Evolutionary conservation across 2,113 vertebrate genomes (phyloP), one percentile per base, ranked within the genome.

Genomic region (Ranitomeya imitator): DNA sequence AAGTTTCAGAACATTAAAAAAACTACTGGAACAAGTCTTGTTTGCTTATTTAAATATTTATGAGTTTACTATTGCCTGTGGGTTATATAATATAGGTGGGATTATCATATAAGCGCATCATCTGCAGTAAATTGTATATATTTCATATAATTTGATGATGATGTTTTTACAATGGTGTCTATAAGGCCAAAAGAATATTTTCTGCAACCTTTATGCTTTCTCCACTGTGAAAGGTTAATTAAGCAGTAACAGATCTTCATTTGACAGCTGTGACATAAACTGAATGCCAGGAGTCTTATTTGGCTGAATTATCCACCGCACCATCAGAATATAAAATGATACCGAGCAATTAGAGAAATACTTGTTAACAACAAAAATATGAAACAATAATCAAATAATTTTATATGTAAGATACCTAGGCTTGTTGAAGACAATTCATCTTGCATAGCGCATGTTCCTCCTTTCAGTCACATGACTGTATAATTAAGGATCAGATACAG

Each of bases 191-290:
- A 31, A 31, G 4, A 71, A 12, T 31, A 31, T 71, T 71, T 71
- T 5, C 69, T 71, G 26, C 12, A 71, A 71, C 69, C 69, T 71
- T 71, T 71, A 71, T 26, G 31, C 69, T 71, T 71, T 31, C 69
- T 37, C 26, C 69, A 31, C 69, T 71, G 23, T 71, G 69, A 71
- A 71, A 69, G 67, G 67, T 69, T 69, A 69, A 71, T 71, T 71
- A 71, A 71, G 23, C 31, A 71, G 69, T 37, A 26, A 71, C 69
- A 71, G 69, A 37, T 71, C 69, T 71, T 71, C 26, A 71, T 71
- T 71, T 71, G 69, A 71, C 23, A 71, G 69, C 69, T 71, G 23
- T 71, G 69, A 31, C 69, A 31, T 71, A 71, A 71, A 71, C 69
- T 71, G 23, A 71, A 31, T 71, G 69, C 69, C 26, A 31, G 69